Evolutionary conservation across 64 coral and sea anemone genomes (phyloP).

Genomic region (Pocillopora damicornis): DNA sequence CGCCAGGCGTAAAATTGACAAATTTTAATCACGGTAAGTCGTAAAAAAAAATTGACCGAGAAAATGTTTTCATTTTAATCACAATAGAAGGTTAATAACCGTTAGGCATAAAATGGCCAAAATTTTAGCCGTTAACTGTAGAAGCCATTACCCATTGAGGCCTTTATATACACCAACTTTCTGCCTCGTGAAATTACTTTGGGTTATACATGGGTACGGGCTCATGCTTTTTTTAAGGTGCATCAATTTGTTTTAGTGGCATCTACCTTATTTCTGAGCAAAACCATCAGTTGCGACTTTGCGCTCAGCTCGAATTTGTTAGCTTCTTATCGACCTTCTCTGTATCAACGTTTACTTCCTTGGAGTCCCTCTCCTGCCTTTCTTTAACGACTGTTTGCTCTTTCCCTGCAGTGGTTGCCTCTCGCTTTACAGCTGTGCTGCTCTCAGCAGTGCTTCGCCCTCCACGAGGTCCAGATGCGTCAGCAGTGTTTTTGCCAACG

Average conservation of each 20-base stretch:
- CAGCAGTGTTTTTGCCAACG: not conserved
- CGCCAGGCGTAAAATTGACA: no score
- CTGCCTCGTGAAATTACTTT: no score
- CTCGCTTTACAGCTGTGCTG: not conserved
- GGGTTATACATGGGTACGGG: no score
- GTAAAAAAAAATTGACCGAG: no score
- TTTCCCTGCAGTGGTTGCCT: not conserved
- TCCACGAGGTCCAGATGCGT: conserved; percentile 29
- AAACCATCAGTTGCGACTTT: not conserved
- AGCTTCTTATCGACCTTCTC: conserved; percentile 19
- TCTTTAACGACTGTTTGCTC: not conserved
- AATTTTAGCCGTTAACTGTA: no score
- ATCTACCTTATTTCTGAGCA: not conserved
- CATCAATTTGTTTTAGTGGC: not conserved
- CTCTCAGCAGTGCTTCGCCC: conserved; percentile 14
- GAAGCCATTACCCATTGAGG: no score
- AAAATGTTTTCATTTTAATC: no score
- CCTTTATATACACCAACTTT: no score
- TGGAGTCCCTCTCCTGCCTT: conserved; percentile 26
- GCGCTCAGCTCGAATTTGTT: conserved; percentile 13
- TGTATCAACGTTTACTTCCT: conserved; percentile 1
- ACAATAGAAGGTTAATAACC: no score
- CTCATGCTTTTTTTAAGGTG: not conserved
- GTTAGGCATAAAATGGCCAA: no score
- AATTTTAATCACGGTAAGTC: no score